These are phyloP conservation scores for Ectropis crepuscularia DNA, from an alignment of 2,888 invertebrate species.

Conservation along the genomic window DNA sequence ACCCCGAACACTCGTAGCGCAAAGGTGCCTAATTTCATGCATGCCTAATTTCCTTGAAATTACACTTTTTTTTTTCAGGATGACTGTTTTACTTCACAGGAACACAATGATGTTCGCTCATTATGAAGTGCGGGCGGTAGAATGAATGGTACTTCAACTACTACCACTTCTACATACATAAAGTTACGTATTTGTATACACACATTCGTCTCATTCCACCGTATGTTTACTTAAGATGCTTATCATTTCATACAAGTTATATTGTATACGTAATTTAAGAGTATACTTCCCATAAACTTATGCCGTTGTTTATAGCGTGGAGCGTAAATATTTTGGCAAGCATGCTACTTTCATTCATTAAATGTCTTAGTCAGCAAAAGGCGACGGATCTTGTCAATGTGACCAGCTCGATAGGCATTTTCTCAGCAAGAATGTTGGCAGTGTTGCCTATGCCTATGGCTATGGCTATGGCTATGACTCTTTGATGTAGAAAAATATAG, in stretches of 20 bases:
- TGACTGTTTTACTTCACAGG: no score
- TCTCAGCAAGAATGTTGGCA: constrained; percentile 50
- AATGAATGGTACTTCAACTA: no score
- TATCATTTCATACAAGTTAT: constrained; percentile 22
- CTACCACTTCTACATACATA: background rate
- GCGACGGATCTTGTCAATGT: constrained; percentile 42
- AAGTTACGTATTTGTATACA: constrained; percentile 1
- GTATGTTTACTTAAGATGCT: constrained; percentile 13
- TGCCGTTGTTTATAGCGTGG: constrained; percentile 37
- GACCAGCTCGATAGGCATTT: constrained; percentile 47
- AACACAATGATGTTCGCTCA: no score
- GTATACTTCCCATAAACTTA: constrained; percentile 30
- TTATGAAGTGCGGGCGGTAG: no score
- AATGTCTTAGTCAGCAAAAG: constrained; percentile 47
- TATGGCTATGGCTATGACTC: no score
- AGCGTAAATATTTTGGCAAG: constrained; percentile 54
- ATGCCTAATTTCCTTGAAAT: no score
- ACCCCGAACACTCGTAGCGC: no score
- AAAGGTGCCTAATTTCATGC: no score
- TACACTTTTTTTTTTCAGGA: no score
- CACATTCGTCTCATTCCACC: constrained; percentile 1
- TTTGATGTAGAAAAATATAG: constrained; percentile 23
- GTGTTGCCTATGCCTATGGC: no score
- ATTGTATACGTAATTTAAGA: constrained; percentile 32
- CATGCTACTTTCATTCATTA: constrained; percentile 48